Evolutionary conservation across 1,140 invertebrate species (phyloP).

Genomic region (Drosophila nannoptera): DNA sequence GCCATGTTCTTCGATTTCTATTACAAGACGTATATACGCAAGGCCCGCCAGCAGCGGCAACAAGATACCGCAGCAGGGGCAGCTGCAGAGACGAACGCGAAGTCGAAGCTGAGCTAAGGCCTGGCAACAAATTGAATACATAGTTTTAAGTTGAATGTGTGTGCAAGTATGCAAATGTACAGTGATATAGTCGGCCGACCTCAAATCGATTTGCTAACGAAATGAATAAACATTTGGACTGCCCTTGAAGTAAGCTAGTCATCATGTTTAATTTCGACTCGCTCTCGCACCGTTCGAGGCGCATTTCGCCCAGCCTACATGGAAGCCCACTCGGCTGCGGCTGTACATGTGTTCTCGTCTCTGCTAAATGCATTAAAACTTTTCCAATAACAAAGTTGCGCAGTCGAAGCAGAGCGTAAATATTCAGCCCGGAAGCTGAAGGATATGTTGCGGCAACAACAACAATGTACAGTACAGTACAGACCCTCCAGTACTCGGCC

Average conservation of each 20-base stretch:
- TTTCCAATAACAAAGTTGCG: constrained; percentile 73
- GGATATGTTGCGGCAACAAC: too few relatives aligned
- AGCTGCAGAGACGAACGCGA: not conserved
- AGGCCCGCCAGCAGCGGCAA: not conserved
- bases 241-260: constrained; percentile 34
- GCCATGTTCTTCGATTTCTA: constrained; percentile 75
- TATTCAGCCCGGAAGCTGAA: constrained; percentile 60
- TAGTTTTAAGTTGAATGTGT: constrained; percentile 40
- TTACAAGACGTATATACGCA: constrained; percentile 63
- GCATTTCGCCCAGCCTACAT: not conserved
- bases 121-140: not conserved
- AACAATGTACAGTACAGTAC: constrained; percentile 37
- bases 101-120: constrained; percentile 47
- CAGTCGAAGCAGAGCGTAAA: constrained; percentile 65
- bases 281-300: not conserved
- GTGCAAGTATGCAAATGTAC: constrained; percentile 41
- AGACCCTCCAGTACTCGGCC: too few relatives aligned
- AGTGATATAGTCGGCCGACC: constrained; percentile 29
- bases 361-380: constrained; percentile 65
- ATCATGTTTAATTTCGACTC: constrained; percentile 50
- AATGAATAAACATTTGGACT: constrained; percentile 65
- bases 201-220: constrained; percentile 20
- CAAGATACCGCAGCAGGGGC: not conserved
- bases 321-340: not conserved
- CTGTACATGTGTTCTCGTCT: constrained; percentile 9